Evolutionary conservation across 2,888 invertebrate species (phyloP).

Genomic region (Perithous albicinctus): DNA sequence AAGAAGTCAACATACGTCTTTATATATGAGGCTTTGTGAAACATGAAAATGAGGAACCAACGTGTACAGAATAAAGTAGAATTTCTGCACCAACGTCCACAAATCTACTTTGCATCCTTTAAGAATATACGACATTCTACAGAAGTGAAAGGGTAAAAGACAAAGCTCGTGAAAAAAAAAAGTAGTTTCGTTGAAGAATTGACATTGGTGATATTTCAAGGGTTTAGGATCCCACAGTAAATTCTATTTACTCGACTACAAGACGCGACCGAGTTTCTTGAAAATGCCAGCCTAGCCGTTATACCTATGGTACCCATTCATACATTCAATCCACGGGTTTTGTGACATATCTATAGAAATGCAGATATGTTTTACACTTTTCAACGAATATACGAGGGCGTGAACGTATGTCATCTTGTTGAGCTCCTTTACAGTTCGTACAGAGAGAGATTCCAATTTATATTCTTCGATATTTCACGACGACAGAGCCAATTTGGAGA

Average conservation of each 20-base stretch:
- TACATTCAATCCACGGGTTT: neutral
- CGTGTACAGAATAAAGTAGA: too few relatives aligned
- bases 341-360: conserved; percentile 24
- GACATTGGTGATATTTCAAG: neutral
- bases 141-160: too few relatives aligned
- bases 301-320: conserved; percentile 17
- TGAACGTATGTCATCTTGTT: conserved; percentile 38
- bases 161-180: neutral
- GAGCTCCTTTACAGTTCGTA: conserved; percentile 8
- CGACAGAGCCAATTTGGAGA: conserved; percentile 56
- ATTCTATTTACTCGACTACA: neutral
- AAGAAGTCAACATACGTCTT: too few relatives aligned
- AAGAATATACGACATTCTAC: too few relatives aligned
- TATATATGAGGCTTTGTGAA: too few relatives aligned
- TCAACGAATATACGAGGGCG: neutral
- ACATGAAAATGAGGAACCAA: too few relatives aligned
- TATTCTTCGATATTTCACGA: conserved; percentile 64
- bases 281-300: neutral
- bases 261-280: neutral
- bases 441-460: conserved; percentile 56
- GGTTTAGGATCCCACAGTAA: neutral
- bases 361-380: conserved; percentile 27
- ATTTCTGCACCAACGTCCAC: too few relatives aligned
- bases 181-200: neutral
- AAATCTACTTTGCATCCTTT: too few relatives aligned